phyloP scores from a whole-genome alignment of 1,140 invertebrate species.

The Camponotus floridanus region DNA sequence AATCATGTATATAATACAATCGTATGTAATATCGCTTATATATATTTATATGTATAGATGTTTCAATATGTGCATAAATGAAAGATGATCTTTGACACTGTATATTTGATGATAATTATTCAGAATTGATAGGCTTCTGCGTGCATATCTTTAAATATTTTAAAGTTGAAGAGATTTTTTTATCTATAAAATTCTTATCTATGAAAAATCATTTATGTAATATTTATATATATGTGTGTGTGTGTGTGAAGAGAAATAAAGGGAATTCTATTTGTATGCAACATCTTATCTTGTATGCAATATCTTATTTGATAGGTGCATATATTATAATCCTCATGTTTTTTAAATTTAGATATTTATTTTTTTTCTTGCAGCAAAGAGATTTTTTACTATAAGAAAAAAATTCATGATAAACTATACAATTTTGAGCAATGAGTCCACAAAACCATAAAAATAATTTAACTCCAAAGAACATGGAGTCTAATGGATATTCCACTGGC shows the following conservation, averaged over 20 bases:
- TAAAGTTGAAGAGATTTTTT: background rate
- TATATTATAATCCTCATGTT: background rate
- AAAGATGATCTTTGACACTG: slow-evolving; percentile 68
- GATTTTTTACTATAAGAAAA: background rate
- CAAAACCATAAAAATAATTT: slow-evolving; percentile 83
- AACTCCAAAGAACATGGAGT: slow-evolving; percentile 81
- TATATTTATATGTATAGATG: slow-evolving; percentile 30
- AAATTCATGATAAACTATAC: slow-evolving; percentile 33
- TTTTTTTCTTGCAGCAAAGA: slow-evolving; percentile 52
- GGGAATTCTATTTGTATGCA: background rate
- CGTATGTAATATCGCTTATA: background rate
- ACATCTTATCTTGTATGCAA: background rate
- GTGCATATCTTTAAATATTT: background rate
- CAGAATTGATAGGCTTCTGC: background rate
- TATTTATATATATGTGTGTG: no score
- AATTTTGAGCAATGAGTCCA: slow-evolving; percentile 81
- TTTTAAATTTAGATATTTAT: background rate
- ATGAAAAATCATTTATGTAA: no score
- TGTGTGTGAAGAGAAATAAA: background rate
- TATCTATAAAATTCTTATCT: background rate
- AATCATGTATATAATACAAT: slow-evolving; percentile 13
- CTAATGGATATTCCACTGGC: slow-evolving; percentile 80
- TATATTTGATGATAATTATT: slow-evolving; percentile 37
- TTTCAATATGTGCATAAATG: slow-evolving; percentile 60
- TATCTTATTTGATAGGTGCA: background rate